A percentile compares a stretch with the other conserved stretches of the same genome.
These are phyloP conservation scores for Lineus longissimus DNA, from an alignment of 1,140 invertebrate genomes.

Conservation along the genomic window DNA sequence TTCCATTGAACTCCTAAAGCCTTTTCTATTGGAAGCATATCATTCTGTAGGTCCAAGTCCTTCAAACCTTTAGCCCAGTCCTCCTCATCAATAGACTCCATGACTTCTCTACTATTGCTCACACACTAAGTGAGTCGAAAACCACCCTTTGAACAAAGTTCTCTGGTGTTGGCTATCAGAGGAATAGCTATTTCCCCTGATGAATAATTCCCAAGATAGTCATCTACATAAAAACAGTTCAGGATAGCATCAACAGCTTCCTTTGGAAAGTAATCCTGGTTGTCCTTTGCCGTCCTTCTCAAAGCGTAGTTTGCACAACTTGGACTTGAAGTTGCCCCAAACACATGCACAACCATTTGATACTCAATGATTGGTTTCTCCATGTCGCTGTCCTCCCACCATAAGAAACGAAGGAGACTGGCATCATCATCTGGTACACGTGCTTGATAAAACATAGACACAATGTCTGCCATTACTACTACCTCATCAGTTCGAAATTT, in stretches of 20 bases:
- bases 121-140: neutral
- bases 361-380: conserved; percentile 14
- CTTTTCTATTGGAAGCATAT: no score
- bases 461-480: conserved; percentile 15
- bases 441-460: conserved; percentile 18
- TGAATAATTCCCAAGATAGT: conserved; percentile 11
- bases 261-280: neutral
- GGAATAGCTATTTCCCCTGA: conserved; percentile 8
- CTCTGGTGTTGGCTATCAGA: neutral
- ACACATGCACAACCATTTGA: conserved; percentile 19
- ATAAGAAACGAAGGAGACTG: conserved; percentile 18
- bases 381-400: conserved; percentile 12
- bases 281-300: conserved; percentile 14
- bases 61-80: conserved; percentile 5
- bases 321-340: no score
- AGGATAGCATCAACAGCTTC: neutral
- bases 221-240: conserved; percentile 24
- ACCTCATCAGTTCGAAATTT: conserved; percentile 15
- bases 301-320: conserved; percentile 18
- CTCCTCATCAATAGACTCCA: conserved; percentile 8
- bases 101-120: no score
- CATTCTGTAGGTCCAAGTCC: conserved; percentile 3
- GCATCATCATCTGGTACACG: conserved; percentile 6
- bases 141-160: conserved; percentile 6
- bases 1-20: no score